Conservation (phyloP, 2,797 vertebrate genomes). For the Megalops cyprinoides region DNA sequence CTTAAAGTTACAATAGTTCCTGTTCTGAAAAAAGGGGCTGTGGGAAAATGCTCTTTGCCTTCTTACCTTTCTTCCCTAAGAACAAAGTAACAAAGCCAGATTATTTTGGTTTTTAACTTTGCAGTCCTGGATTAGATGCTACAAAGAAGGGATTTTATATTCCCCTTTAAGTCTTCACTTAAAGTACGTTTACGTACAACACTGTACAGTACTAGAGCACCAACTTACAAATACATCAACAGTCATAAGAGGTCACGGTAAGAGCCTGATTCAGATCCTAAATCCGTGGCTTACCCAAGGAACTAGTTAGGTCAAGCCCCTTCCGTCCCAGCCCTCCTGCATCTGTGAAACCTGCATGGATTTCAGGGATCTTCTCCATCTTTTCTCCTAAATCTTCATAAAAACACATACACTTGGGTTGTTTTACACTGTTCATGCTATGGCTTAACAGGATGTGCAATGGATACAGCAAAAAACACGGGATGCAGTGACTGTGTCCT, state of each 20-base stretch:
- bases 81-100: too few relatives aligned
- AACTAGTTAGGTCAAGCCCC: slow-evolving; percentile 55
- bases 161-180: background rate
- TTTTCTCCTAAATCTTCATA: background rate
- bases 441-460: background rate
- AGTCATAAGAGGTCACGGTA: background rate
- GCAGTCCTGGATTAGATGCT: too few relatives aligned
- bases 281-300: slow-evolving; percentile 55
- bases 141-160: too few relatives aligned
- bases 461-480: background rate
- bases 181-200: background rate
- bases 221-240: background rate
- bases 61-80: too few relatives aligned
- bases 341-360: slow-evolving; percentile 49
- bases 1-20: too few relatives aligned
- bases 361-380: background rate
- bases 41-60: too few relatives aligned
- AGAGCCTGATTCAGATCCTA: background rate
- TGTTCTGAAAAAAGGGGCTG: too few relatives aligned
- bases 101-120: too few relatives aligned
- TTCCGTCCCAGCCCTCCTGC: slow-evolving; percentile 59
- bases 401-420: slow-evolving; percentile 3
- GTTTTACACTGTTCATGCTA: background rate
- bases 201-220: background rate
- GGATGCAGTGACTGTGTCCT: background rate